Evolutionary conservation across 2,113 vertebrate species (phyloP), one percentile per base, ranked within the genome.

Genomic region (Formicarius rufipectus): DNA sequence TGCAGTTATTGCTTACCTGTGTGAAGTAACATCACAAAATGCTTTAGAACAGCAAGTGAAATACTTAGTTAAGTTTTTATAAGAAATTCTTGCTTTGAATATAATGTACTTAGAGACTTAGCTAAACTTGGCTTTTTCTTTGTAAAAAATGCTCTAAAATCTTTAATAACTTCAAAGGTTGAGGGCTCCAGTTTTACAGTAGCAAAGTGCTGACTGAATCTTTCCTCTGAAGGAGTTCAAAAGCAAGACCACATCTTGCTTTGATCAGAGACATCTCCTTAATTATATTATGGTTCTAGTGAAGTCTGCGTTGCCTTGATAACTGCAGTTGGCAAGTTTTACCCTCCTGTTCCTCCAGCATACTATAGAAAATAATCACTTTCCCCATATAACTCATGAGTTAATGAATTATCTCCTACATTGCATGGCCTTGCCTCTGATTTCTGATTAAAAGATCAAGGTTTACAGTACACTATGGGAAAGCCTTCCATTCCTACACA

Each of bases 81-180:
- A 87, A 69, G 58, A 95, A 87, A 81, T 84, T 44, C 84, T 82
- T 92, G 60, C 66, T 93, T 87, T 64, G 81, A 89, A 52, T 84
- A 47, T 84, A 89, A 83, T 4, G 27, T 82, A 84, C 84, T 95
- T 84, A 64, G 44, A 83, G 67, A 71, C 40, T 93, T 63, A 47
- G 64, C 86, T 87, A 71, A 95, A 95, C 80, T 92, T 91, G 62
- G 42, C 58, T 80, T 88, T 92, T 91, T 72, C 42, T 14, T 55
- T 92, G 63, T 67, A 56, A 93, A 93, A 95, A 89, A 21, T 56
- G n/a, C 73, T 89, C 22, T 72, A 52, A 95, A 89, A 52, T 75
- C 31, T 95, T 92, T 84, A 87, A 69, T 79, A 85, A 93, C 91
- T 93, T 97, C 84, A 94, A 93, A 87, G 73, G 73, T 81, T 92